Conservation (phyloP, 2,113 vertebrate species). For the Brachypodius melanocephalos region DNA sequence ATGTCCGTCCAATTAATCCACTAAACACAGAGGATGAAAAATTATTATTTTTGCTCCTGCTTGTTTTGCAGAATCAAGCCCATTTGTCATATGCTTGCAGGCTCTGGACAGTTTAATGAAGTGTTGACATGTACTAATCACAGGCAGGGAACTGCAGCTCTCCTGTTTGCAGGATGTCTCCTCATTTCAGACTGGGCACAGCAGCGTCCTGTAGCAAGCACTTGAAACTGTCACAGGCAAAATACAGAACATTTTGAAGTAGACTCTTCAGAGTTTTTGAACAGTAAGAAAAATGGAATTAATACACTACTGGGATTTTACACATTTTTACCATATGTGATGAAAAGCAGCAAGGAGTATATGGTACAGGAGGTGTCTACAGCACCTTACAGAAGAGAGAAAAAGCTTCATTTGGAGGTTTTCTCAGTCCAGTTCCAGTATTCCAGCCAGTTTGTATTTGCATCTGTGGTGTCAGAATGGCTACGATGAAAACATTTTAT, state of each 20-base stretch:
- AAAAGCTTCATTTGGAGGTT: not conserved
- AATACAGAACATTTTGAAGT: not conserved
- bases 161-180: not conserved
- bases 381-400: not conserved
- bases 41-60: not conserved
- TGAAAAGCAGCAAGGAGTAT: not conserved
- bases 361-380: not conserved
- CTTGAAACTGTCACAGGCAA: not conserved
- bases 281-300: not conserved
- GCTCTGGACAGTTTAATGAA: conserved; percentile 26
- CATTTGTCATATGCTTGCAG: conserved; percentile 9
- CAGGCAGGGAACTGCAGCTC: not conserved
- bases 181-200: not conserved
- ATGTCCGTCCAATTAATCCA: not conserved
- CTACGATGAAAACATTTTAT: not conserved
- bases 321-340: not conserved
- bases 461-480: not conserved
- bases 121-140: not conserved
- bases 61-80: not conserved
- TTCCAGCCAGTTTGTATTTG: not conserved
- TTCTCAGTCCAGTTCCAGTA: not conserved
- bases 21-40: not conserved
- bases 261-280: not conserved
- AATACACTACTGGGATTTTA: not conserved
- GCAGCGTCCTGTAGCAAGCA: not conserved